Base-by-base conservation (phyloP, 2,797 vertebrate genomes). In the Micromesistius poutassou region DNA sequence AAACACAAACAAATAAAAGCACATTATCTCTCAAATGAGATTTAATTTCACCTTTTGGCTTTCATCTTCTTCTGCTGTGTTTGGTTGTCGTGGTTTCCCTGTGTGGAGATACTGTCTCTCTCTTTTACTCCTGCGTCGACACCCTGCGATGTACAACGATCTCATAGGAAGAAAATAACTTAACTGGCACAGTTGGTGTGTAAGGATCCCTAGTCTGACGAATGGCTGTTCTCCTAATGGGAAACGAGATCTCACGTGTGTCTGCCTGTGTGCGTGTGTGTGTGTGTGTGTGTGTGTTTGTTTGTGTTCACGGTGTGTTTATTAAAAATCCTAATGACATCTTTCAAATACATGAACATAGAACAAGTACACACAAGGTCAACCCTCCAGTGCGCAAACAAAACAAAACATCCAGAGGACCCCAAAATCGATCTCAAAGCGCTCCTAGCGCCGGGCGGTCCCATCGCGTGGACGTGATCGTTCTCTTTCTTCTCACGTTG, bases 131-230 rank as follows among this genome's bases (percentile, higher is more conserved):
- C n/a, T 82, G 79, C 79, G 33, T 77, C 76, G 73, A 78, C 74
- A 71, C 74, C 77, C 81, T 75, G 91, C 87, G 77, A 78, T 22
- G 78, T 80, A 82, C 87, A 86, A 90, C 87, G 76, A 38, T 88
- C 75, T 88, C 73, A 79, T 81, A 85, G 30, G 62, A 79, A 91
- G 86, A 87, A 72, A 73, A 83, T 73, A 81, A 76, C 13, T 75
- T 85, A 91, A 93, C 92, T 94, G 93, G 94, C 94, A 95, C 92
- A 89, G 92, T 89, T 91, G 90, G 91, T 86, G 81, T 83, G 86
- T 74, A 82, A 85, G 80, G 79, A 90, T 92, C 87, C 90, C 90
- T 90, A 86, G 82, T 89, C 87, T 55, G 85, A 88, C 83, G 80
- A 77, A 92, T 90, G 91, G 91, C 91, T 93, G 83, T 87, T 93